These are phyloP conservation scores for Disparrhopalites patrizii DNA, from an alignment of 2,888 invertebrate genomes.

Conservation along the genomic window DNA sequence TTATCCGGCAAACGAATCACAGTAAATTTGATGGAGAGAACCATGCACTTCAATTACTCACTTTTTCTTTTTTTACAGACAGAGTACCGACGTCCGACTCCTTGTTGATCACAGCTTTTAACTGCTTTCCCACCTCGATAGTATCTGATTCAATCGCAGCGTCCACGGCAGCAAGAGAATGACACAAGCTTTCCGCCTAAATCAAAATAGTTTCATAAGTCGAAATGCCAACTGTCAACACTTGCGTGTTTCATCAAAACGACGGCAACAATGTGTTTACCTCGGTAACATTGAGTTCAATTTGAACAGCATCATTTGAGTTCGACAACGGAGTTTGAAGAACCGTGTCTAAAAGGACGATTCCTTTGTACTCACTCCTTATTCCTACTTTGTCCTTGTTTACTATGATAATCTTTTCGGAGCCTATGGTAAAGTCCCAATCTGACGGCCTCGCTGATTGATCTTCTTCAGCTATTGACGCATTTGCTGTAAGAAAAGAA, in stretches of 20 bases:
- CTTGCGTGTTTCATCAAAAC: not conserved
- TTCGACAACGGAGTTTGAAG: slow-evolving; percentile 75
- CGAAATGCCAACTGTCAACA: not conserved
- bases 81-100: slow-evolving; percentile 32
- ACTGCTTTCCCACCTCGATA: slow-evolving; percentile 40
- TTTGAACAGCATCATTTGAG: slow-evolving; percentile 65
- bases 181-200: slow-evolving; percentile 46
- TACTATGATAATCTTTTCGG: slow-evolving; percentile 79
- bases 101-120: slow-evolving; percentile 38
- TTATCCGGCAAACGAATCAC: not conserved
- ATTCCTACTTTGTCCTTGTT: slow-evolving; percentile 77
- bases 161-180: slow-evolving; percentile 43
- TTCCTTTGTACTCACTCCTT: slow-evolving; percentile 86
- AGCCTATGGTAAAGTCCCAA: slow-evolving; percentile 53
- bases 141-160: slow-evolving; percentile 34
- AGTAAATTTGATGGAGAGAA: not conserved
- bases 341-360: slow-evolving; percentile 80
- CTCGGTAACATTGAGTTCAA: slow-evolving; percentile 84
- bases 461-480: not conserved
- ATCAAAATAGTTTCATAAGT: not conserved
- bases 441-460: not conserved
- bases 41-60: too few relatives aligned
- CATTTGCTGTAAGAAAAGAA: not conserved
- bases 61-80: slow-evolving; percentile 46
- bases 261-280: slow-evolving; percentile 53